Evolutionary conservation across 2,888 invertebrate species (phyloP).

Genomic region (Therioaphis trifolii): DNA sequence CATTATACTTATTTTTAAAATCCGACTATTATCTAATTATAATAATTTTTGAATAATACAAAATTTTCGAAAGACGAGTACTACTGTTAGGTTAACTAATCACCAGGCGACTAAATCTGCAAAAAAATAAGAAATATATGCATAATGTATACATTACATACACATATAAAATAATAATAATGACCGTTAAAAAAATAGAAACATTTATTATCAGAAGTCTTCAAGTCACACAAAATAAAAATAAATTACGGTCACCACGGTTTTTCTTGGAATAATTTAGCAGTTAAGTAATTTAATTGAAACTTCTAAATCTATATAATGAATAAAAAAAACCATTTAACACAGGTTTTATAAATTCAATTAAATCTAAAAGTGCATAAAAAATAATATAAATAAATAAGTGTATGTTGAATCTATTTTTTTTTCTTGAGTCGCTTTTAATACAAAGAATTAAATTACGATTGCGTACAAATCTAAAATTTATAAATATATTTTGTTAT

Average conservation of each 20-base stretch:
- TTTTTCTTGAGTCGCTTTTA: too few relatives aligned
- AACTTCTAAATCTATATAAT: too few relatives aligned
- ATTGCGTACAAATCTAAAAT: too few relatives aligned
- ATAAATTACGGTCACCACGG: background rate
- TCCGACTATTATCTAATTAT: conserved; percentile 5
- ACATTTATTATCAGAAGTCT: background rate
- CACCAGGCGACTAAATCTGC: background rate
- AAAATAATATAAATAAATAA: too few relatives aligned
- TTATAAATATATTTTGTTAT: too few relatives aligned
- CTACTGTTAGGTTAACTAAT: background rate
- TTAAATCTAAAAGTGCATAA: background rate
- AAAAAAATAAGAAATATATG: conserved; percentile 26
- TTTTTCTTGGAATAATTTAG: background rate
- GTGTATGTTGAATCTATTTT: too few relatives aligned
- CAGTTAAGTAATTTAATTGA: background rate
- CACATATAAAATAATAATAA: too few relatives aligned
- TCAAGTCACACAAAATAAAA: background rate
- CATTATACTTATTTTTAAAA: background rate
- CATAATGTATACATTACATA: too few relatives aligned
- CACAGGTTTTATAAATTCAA: too few relatives aligned
- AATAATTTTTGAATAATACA: background rate
- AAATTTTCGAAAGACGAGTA: background rate
- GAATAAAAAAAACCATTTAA: too few relatives aligned
- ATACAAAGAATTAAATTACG: too few relatives aligned
- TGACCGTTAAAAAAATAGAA: background rate